Conservation (phyloP, 1,140 invertebrate genomes). For the Philotrypesis tridentata region DNA sequence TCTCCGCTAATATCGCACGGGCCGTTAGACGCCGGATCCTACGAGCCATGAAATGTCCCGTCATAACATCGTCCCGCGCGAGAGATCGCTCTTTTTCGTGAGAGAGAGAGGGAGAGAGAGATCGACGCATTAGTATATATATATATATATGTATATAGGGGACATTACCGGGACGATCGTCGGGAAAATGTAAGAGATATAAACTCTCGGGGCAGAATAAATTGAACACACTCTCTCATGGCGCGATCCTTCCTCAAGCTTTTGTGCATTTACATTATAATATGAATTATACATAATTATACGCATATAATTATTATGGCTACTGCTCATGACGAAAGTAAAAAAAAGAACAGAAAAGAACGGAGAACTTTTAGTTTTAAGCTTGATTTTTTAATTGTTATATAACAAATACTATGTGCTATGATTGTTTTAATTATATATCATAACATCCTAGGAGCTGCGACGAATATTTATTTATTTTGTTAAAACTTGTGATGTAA, state of each 20-base stretch:
- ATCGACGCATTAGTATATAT: background rate
- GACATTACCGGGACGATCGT: background rate
- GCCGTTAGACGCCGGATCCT: slow-evolving; percentile 66
- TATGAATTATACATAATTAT: background rate
- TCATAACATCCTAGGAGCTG: too few relatives aligned
- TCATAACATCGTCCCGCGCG: slow-evolving; percentile 63
- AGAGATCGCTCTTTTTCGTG: background rate
- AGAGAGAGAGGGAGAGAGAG: background rate
- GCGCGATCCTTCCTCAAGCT: slow-evolving; percentile 17
- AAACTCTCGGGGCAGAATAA: background rate
- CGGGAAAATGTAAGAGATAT: too few relatives aligned
- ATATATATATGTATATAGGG: too few relatives aligned
- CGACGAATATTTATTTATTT: slow-evolving; percentile 47
- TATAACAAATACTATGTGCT: background rate
- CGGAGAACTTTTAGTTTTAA: slow-evolving; percentile 1
- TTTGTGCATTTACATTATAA: background rate
- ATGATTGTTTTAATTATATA: slow-evolving; percentile 7
- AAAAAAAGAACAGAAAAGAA: too few relatives aligned
- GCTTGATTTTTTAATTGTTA: slow-evolving; percentile 14
- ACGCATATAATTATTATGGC: background rate
- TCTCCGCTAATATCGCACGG: slow-evolving; percentile 66
- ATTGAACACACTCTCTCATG: background rate
- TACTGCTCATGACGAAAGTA: too few relatives aligned
- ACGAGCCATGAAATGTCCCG: slow-evolving; percentile 70
- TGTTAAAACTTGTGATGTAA: slow-evolving; percentile 42